Percentiles rank a stretch among this genome's conserved stretches.
phyloP scores from a whole-genome alignment of 2,888 invertebrate genomes.

The Chrysopilus asiliformis region DNA sequence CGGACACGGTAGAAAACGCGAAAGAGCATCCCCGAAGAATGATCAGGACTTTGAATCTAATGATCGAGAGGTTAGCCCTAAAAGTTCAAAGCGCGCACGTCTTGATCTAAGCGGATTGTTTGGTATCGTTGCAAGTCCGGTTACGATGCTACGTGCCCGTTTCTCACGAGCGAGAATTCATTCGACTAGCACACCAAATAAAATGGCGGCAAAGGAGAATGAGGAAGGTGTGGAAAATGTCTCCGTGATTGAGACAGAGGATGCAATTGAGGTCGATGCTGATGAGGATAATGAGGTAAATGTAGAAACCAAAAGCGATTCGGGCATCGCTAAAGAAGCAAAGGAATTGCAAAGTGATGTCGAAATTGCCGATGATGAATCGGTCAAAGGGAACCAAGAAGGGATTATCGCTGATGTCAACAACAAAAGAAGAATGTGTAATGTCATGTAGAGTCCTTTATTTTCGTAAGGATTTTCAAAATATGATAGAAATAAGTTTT shows the following conservation, averaged over 20 bases:
- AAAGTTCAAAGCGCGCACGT: slow-evolving; percentile 29
- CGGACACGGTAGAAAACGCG: not conserved
- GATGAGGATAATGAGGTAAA: too few species aligned
- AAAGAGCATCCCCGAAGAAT: not conserved
- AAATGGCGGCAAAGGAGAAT: not conserved
- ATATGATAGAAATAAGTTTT: too few species aligned
- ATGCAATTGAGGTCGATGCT: not conserved
- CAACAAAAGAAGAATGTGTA: too few species aligned
- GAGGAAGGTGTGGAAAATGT: slow-evolving; percentile 7
- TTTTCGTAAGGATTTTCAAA: too few species aligned
- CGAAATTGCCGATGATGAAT: too few species aligned
- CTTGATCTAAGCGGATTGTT: slow-evolving; percentile 26
- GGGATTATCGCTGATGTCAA: too few species aligned
- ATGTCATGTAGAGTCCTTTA: too few species aligned
- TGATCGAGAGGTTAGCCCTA: slow-evolving; percentile 5
- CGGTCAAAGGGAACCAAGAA: too few species aligned
- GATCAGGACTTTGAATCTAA: too few species aligned
- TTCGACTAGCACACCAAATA: slow-evolving; percentile 22
- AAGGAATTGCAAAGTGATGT: too few species aligned
- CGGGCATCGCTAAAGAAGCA: too few species aligned
- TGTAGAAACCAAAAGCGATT: too few species aligned
- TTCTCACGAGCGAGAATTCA: slow-evolving; percentile 27
- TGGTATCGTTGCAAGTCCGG: slow-evolving; percentile 27
- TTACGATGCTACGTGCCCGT: slow-evolving; percentile 26
- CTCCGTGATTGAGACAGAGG: not conserved